Evolutionary conservation across 2,113 vertebrate species (phyloP).

Genomic region (Crotalus helleri): DNA sequence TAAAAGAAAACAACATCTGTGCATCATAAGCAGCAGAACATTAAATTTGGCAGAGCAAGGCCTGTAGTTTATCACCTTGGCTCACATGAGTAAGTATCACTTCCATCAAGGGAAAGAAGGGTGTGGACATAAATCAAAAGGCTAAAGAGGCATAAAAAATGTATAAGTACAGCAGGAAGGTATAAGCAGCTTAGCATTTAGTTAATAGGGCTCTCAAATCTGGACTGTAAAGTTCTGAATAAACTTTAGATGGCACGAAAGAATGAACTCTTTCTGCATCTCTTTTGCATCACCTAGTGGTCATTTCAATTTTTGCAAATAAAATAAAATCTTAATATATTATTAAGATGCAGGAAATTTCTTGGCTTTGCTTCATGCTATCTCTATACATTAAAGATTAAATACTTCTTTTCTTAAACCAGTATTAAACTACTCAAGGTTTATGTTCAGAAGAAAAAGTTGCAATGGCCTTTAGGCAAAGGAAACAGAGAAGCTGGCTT

Average conservation of each 20-base stretch:
- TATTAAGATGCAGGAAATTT: constrained; percentile 35
- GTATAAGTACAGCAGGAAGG: constrained; percentile 35
- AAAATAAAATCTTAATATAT: not conserved
- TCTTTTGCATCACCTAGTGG: not conserved
- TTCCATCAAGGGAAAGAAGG: constrained; percentile 55
- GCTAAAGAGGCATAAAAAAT: constrained; percentile 55
- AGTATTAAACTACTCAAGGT: too few species aligned
- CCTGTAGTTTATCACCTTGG: constrained; percentile 46
- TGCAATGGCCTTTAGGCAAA: not conserved
- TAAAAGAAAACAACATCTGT: constrained; percentile 49
- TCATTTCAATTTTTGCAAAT: not conserved
- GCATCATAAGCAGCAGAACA: constrained; percentile 12
- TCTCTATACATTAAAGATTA: constrained; percentile 26
- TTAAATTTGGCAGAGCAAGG: constrained; percentile 12
- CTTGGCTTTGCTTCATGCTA: constrained; percentile 40
- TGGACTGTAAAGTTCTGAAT: not conserved
- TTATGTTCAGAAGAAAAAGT: not conserved
- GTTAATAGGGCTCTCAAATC: constrained; percentile 29
- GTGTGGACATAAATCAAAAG: constrained; percentile 59
- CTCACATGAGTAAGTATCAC: constrained; percentile 50
- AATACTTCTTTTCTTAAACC: constrained; percentile 22
- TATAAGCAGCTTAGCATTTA: constrained; percentile 46
- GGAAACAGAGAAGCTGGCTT: not conserved
- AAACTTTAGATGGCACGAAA: not conserved
- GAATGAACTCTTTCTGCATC: not conserved